Evolutionary conservation across 2,113 vertebrate species (phyloP).

Genomic region (Ia io): DNA sequence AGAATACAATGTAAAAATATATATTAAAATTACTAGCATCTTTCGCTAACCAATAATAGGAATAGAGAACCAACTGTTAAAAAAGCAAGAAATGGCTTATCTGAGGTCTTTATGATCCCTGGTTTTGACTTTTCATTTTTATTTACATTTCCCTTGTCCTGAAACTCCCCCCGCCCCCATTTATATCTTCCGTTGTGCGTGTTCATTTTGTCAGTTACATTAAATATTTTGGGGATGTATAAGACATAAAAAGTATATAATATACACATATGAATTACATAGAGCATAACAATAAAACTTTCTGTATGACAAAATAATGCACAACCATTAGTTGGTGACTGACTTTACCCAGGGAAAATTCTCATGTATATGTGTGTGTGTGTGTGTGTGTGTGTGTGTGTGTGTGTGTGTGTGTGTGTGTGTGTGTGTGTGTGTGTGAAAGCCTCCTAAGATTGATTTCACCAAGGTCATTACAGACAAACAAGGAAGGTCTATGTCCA

Average conservation of each 20-base stretch:
- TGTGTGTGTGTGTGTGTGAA: background rate
- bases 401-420: no score
- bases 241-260: background rate
- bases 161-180: background rate
- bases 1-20: background rate
- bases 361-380: no score
- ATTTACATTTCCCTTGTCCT: background rate
- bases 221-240: conserved; percentile 3
- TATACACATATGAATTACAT: background rate
- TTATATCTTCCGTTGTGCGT: background rate
- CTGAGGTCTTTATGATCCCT: background rate
- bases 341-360: conserved; percentile 9
- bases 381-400: no score
- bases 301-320: background rate
- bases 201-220: background rate
- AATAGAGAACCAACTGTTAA: background rate
- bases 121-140: background rate
- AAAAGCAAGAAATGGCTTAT: background rate
- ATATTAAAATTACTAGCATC: background rate
- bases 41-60: background rate
- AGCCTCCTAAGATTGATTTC: conserved; percentile 7
- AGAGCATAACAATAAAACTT: background rate
- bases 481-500: background rate
- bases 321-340: background rate
- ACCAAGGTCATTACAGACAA: background rate